Conservation (phyloP, 2,888 invertebrate species). For the Hirtodrosophila alboralis region DNA sequence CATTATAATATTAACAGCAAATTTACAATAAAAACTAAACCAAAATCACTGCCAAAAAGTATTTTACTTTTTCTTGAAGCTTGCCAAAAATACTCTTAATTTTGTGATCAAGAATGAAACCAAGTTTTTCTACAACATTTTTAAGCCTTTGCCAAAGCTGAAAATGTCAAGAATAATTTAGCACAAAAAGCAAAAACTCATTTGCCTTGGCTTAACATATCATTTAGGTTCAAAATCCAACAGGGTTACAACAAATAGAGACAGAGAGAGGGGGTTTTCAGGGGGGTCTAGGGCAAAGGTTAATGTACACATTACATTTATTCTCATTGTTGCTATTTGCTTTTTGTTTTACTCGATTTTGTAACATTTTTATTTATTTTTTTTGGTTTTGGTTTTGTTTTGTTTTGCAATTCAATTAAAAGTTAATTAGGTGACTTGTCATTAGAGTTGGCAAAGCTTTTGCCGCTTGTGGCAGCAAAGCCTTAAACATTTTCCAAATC, state of each 20-base stretch:
- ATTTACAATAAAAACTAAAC: too few relatives aligned
- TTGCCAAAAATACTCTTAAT: too few relatives aligned
- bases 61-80: too few relatives aligned
- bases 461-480: not conserved
- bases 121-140: too few relatives aligned
- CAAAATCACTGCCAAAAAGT: too few relatives aligned
- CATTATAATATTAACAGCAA: too few relatives aligned
- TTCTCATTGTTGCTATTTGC: conserved; percentile 8
- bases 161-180: conserved; percentile 15
- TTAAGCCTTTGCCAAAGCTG: not conserved
- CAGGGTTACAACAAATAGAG: not conserved
- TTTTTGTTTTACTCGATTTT: conserved; percentile 15
- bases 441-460: conserved; percentile 36
- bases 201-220: conserved; percentile 15
- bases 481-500: conserved; percentile 12
- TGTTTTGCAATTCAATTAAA: conserved; percentile 67
- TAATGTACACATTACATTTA: conserved; percentile 31
- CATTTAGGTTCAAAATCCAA: conserved; percentile 2
- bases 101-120: too few relatives aligned
- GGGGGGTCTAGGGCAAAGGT: conserved; percentile 10
- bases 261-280: not conserved
- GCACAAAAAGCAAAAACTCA: conserved; percentile 20
- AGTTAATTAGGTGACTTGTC: conserved; percentile 63
- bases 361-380: conserved; percentile 29
- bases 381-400: conserved; percentile 7